Evolutionary conservation across 2,113 vertebrate species (phyloP), one percentile per base, ranked within the genome.

Genomic region (Ailurus styani): DNA sequence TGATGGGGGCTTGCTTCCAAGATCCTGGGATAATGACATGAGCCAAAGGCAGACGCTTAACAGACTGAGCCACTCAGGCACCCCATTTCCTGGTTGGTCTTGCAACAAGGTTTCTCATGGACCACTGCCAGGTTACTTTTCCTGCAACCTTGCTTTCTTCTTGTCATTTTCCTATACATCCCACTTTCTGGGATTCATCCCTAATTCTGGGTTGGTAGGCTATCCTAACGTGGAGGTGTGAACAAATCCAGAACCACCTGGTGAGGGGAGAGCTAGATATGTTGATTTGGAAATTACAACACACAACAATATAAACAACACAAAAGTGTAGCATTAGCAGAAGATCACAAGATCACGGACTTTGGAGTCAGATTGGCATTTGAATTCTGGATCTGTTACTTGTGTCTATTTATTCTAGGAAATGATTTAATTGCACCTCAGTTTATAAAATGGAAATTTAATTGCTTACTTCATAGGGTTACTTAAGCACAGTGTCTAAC

Each of bases 331-430:
- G 60, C 31, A 77, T 0, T 0, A 18, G 31, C 11, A 55, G 83
- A 52, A 88, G 52, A 79, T 21, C 15, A 78, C 2, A 9, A 88
- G 52, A 79, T 21, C 21, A 78, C 2, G 17, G 70, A 91, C 54
- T 93, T 42, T 64, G 37, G 72, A 72, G 20, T 87, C 42, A 68
- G 25, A 64, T 0, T 87, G 54, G 82, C 9, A 85, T 75, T 68
- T 95, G 60, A 94, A 91, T 89, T 95, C 54, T 85, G 55, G 29
- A 81, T 92, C 77, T 88, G 77, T 93, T 78, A 79, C 14, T 87
- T n/a, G 4, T 73, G 73, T 93, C 83, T 84, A 20, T 66, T 14
- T 60, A 78, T 29, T 25, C 27, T 75, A 68, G 55, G 9, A 93
- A 93, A 37, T 37, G 11, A 84, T 10, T 77, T 95, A 93, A 64